These are phyloP conservation scores for Eupithecia inturbata DNA, from an alignment of 2,888 invertebrate genomes.

Conservation along the genomic window DNA sequence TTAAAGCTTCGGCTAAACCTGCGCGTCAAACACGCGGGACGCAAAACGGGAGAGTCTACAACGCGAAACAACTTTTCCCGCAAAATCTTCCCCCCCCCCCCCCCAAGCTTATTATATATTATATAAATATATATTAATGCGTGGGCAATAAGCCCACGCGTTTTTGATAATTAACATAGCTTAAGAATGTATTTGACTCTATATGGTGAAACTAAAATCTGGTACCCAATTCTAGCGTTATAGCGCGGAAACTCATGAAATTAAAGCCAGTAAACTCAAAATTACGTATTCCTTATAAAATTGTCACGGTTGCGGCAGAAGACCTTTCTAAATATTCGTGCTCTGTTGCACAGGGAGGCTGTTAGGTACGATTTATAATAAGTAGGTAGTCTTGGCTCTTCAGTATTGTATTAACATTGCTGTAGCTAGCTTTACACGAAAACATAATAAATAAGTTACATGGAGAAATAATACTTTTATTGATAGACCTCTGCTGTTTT, in stretches of 20 bases:
- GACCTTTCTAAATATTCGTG: constrained; percentile 33
- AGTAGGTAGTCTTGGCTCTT: not conserved
- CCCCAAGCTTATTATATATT: no score
- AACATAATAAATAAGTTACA: not conserved
- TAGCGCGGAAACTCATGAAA: not conserved
- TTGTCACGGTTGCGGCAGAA: constrained; percentile 40
- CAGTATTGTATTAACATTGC: not conserved
- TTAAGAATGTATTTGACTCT: no score
- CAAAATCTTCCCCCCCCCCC: no score
- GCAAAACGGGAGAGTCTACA: no score
- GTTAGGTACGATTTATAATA: constrained; percentile 24
- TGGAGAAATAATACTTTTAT: no score
- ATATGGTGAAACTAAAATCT: not conserved
- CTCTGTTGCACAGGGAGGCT: constrained; percentile 21
- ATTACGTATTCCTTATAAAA: constrained; percentile 41
- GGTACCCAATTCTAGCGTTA: not conserved
- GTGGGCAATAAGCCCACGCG: no score
- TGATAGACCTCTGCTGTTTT: no score
- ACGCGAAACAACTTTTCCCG: no score
- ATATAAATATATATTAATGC: no score
- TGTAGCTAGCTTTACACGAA: not conserved
- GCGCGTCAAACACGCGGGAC: no score
- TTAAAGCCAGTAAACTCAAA: not conserved
- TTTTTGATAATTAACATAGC: no score
- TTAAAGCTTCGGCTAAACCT: no score